Evolutionary conservation across 2,888 invertebrate species (phyloP).

Genomic region (Creontiades dilutus): DNA sequence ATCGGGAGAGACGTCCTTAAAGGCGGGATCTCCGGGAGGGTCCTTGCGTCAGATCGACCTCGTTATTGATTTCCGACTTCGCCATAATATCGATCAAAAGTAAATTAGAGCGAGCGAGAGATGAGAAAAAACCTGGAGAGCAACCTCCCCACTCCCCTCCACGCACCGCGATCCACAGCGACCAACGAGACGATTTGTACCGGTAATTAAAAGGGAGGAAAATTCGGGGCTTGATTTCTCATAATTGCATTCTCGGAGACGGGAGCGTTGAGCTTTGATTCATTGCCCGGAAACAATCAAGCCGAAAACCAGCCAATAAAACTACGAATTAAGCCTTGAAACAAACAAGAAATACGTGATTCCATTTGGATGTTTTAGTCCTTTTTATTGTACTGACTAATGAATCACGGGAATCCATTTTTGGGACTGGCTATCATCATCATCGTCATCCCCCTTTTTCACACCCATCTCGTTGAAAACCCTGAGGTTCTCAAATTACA

Average conservation of each 20-base stretch:
- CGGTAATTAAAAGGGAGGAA: neutral
- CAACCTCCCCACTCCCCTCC: no score
- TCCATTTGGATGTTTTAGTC: no score
- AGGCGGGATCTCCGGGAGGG: neutral
- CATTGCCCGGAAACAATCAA: neutral
- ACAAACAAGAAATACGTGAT: no score
- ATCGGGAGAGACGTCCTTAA: neutral
- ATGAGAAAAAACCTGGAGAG: neutral
- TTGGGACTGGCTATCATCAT: neutral
- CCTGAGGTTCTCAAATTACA: no score
- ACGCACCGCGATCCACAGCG: neutral
- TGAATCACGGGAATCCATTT: neutral
- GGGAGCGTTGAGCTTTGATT: neutral
- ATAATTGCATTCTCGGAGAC: slow-evolving; percentile 13
- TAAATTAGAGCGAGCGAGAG: slow-evolving; percentile 1
- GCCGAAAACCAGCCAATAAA: no score
- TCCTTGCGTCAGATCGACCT: slow-evolving; percentile 20
- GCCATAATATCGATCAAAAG: slow-evolving; percentile 35
- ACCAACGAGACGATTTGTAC: neutral
- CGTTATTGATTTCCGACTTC: slow-evolving; percentile 40
- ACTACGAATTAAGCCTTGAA: no score
- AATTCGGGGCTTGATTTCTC: slow-evolving; percentile 32
- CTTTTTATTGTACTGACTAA: neutral
- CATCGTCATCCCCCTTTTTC: no score
- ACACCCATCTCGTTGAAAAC: no score